phyloP scores from a whole-genome alignment of 1,140 invertebrate species.

The Apis mellifera region DNA sequence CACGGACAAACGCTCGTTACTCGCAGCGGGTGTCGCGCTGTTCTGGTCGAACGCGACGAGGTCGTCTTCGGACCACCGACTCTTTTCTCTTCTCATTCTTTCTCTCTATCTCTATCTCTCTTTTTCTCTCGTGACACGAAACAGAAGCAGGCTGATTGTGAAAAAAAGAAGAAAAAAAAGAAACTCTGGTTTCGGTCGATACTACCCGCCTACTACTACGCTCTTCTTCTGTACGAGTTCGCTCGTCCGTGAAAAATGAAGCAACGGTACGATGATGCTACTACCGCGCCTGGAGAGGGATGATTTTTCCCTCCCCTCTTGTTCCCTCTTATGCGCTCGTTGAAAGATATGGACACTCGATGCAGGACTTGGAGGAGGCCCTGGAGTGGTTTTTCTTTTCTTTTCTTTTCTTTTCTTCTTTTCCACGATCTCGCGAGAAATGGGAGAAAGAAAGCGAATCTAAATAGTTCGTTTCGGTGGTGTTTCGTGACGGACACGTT shows the following conservation, averaged over 20 bases:
- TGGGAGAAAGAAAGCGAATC: neutral
- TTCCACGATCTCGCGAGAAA: neutral
- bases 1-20: conserved; percentile 44
- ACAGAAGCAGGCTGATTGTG: conserved; percentile 25
- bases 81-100: neutral
- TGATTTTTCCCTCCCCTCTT: neutral
- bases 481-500: neutral
- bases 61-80: conserved; percentile 1
- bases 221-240: neutral
- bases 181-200: neutral
- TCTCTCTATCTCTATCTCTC: neutral
- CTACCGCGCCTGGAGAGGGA: neutral
- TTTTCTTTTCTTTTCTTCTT: neutral
- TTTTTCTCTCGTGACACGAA: conserved; percentile 26
- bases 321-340: neutral
- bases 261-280: neutral
- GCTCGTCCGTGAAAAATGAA: conserved; percentile 29
- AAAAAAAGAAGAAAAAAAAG: neutral
- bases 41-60: neutral
- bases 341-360: too few relatives aligned
- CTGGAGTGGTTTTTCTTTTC: too few relatives aligned
- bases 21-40: conserved; percentile 29
- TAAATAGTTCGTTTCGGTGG: neutral
- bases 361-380: neutral
- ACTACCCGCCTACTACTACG: too few relatives aligned